A percentile compares a stretch with the other conserved stretches of the same genome.
Conservation (phyloP, 2,888 invertebrate species). For the Phaedon cochleariae region DNA sequence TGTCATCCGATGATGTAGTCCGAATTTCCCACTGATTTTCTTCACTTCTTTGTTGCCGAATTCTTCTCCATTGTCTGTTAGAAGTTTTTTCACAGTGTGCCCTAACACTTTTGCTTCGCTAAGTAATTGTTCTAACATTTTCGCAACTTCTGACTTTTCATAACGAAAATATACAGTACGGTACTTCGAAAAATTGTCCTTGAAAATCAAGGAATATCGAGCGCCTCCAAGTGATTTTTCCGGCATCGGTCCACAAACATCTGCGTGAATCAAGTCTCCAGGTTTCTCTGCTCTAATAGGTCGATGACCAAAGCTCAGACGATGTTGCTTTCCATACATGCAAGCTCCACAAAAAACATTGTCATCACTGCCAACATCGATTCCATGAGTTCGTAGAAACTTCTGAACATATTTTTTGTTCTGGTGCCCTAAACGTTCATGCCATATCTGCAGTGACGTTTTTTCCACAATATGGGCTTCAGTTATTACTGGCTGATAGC, state of each 20-base stretch:
- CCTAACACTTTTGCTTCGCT: neutral
- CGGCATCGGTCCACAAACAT: conserved; percentile 15
- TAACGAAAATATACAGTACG: neutral
- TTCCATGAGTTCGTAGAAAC: neutral
- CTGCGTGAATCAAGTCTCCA: neutral
- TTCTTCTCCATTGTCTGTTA: neutral
- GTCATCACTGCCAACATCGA: neutral
- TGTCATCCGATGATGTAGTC: conserved; percentile 17
- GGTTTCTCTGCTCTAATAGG: neutral
- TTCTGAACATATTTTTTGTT: neutral
- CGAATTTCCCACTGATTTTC: neutral
- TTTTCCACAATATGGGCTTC: neutral
- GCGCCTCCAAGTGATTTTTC: neutral
- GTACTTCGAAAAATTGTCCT: conserved; percentile 8
- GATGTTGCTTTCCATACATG: neutral
- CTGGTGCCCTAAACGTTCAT: conserved; percentile 9
- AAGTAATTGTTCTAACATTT: neutral
- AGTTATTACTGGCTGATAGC: no score
- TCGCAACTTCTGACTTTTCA: conserved; percentile 9
- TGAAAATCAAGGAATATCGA: neutral
- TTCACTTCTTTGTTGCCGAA: neutral
- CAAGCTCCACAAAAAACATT: neutral
- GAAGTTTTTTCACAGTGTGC: neutral
- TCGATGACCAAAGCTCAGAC: neutral
- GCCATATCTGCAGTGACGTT: conserved; percentile 8